Conservation (phyloP, 2,113 vertebrate genomes). For the Halcyon malimbica region DNA sequence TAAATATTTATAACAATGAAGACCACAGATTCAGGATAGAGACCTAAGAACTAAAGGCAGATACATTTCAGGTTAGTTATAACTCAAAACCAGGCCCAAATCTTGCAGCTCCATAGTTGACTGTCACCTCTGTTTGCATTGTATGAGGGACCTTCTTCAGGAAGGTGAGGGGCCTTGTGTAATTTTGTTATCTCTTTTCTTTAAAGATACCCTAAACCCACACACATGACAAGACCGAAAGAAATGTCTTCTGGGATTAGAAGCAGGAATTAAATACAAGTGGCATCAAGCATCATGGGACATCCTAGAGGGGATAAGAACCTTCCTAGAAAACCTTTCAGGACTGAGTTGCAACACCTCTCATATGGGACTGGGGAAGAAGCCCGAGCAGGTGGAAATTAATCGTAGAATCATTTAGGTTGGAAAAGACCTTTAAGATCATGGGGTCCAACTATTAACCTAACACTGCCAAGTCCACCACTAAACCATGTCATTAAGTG, state of each 20-base stretch:
- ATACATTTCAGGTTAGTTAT: neutral
- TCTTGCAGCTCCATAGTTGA: neutral
- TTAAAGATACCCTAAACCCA: neutral
- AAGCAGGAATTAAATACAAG: neutral
- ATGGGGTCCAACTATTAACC: neutral
- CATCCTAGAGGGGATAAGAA: neutral
- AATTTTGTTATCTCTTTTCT: neutral
- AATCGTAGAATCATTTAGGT: neutral
- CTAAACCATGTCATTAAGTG: neutral
- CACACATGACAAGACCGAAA: neutral
- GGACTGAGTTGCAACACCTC: neutral
- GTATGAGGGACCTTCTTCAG: neutral
- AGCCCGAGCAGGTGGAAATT: neutral
- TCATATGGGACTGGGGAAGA: neutral
- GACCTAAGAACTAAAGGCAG: neutral
- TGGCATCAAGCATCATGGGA: neutral
- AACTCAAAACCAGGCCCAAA: neutral
- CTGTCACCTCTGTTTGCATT: neutral
- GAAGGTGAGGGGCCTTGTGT: neutral
- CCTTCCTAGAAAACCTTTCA: neutral
- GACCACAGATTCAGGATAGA: neutral
- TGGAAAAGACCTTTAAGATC: neutral
- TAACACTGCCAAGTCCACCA: neutral
- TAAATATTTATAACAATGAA: conserved; percentile 51
- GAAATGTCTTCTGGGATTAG: neutral